A percentile compares a stretch with the other conserved stretches of the same genome.
Conservation (phyloP, 1,140 invertebrate genomes). For the Cyrtorhinus lividipennis region DNA sequence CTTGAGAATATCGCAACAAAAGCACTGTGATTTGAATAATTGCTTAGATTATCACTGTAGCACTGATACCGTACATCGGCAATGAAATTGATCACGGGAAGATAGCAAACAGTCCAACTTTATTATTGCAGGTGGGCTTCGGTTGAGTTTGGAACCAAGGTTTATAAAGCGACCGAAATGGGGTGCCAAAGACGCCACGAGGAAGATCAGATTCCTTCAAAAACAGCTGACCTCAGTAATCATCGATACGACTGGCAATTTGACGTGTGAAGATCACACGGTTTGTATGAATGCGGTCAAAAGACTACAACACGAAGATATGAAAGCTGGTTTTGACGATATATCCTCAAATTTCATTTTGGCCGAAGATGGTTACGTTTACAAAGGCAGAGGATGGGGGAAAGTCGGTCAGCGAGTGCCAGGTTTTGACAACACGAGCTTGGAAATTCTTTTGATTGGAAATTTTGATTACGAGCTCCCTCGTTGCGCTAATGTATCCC, state of each 20-base stretch:
- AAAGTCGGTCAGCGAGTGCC: too few species aligned
- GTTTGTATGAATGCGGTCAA: background rate
- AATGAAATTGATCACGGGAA: too few species aligned
- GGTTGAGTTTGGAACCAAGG: too few species aligned
- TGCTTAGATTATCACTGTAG: too few species aligned
- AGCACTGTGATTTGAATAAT: too few species aligned
- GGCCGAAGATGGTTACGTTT: background rate
- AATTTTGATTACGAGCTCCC: slow-evolving; percentile 32
- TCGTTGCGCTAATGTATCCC: slow-evolving; percentile 11
- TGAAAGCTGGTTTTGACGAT: background rate
- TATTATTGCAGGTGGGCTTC: too few species aligned
- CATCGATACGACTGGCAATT: background rate
- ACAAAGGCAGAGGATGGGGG: background rate
- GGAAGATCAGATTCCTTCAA: too few species aligned
- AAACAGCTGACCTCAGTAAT: background rate
- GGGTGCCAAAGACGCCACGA: too few species aligned
- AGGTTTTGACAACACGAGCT: background rate
- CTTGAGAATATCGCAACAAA: too few species aligned
- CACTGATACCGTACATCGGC: too few species aligned
- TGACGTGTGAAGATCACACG: background rate
- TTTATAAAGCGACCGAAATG: too few species aligned
- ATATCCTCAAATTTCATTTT: background rate
- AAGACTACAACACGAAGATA: background rate
- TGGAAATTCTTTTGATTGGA: slow-evolving; percentile 40
- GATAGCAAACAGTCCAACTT: too few species aligned